These are phyloP conservation scores for Torymus aiolomorphi DNA, from an alignment of 2,888 invertebrate species.

Conservation along the genomic window DNA sequence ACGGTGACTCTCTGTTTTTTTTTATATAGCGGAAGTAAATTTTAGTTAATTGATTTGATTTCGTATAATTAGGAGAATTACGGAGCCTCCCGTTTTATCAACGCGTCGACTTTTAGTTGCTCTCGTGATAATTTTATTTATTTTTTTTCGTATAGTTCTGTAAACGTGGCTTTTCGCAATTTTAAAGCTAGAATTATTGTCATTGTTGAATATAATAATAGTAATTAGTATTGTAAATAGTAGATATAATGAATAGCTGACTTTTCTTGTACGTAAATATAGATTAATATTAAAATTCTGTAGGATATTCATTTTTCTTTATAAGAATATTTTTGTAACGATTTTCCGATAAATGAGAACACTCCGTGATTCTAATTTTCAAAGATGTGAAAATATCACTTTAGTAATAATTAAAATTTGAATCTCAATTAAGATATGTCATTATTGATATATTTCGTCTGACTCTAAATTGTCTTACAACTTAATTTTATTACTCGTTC, in stretches of 20 bases:
- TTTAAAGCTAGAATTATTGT: slow-evolving; percentile 40
- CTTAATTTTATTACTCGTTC: slow-evolving; percentile 9
- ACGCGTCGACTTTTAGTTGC: too few species aligned
- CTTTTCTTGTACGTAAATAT: slow-evolving; percentile 32
- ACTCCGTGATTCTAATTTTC: slow-evolving; percentile 29
- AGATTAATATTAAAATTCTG: slow-evolving; percentile 14
- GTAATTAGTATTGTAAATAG: not conserved
- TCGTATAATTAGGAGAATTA: slow-evolving; percentile 25
- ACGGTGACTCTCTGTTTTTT: not conserved
- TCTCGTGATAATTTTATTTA: not conserved
- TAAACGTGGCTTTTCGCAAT: not conserved
- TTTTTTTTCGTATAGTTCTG: not conserved
- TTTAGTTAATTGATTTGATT: slow-evolving; percentile 39
- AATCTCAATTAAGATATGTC: slow-evolving; percentile 43
- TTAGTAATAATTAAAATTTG: slow-evolving; percentile 16
- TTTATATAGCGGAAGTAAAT: slow-evolving; percentile 28
- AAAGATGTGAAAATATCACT: slow-evolving; percentile 26
- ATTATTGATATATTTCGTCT: slow-evolving; percentile 40
- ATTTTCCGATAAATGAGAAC: slow-evolving; percentile 6
- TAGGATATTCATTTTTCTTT: slow-evolving; percentile 2
- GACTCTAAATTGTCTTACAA: slow-evolving; percentile 11
- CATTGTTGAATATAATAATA: slow-evolving; percentile 32
- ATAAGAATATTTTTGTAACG: not conserved
- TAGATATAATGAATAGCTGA: slow-evolving; percentile 17
- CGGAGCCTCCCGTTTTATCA: slow-evolving; percentile 10